Percentiles rank a stretch among this genome's conserved stretches.
Evolutionary conservation across 2,797 vertebrate species (phyloP).

Genomic region (Danio choprae): DNA sequence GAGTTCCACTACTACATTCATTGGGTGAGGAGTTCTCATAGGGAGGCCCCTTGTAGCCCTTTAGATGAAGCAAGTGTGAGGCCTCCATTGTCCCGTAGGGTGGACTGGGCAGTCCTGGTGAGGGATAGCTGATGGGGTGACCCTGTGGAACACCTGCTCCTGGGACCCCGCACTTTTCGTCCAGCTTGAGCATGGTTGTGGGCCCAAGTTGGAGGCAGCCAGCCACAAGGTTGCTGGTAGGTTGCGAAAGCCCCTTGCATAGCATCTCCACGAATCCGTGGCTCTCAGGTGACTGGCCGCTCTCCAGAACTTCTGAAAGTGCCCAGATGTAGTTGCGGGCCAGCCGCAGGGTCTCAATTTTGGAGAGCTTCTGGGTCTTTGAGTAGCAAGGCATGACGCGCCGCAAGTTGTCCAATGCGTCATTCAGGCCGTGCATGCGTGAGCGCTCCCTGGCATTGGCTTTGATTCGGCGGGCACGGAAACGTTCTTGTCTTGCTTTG

Average conservation of each 20-base stretch:
- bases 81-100: constrained; percentile 93
- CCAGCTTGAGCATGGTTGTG: constrained; percentile 82
- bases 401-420: constrained; percentile 91
- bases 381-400: constrained; percentile 98
- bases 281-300: constrained; percentile 87
- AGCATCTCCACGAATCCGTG: constrained; percentile 94
- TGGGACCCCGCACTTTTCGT: constrained; percentile 84
- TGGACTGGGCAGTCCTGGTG: constrained; percentile 92
- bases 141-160: constrained; percentile 69
- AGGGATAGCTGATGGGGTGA: constrained; percentile 88
- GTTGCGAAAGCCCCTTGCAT: constrained; percentile 96
- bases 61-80: constrained; percentile 89
- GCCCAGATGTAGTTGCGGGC: constrained; percentile 99
- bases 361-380: constrained; percentile 96
- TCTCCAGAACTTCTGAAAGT: constrained; percentile 93
- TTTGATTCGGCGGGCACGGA: constrained; percentile 88
- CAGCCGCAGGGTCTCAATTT: constrained; percentile 94
- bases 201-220: constrained; percentile 92
- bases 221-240: constrained; percentile 95
- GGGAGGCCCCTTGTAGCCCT: constrained; percentile 86
- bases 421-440: constrained; percentile 95
- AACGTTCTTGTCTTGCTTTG: constrained; percentile 91
- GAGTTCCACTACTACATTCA: constrained; percentile 81
- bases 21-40: constrained; percentile 88
- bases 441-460: constrained; percentile 96